A percentile compares a stretch with the other conserved stretches of the same genome.
Conservation (phyloP, 2,888 invertebrate species). For the Himalopsyche kuldschensis region DNA sequence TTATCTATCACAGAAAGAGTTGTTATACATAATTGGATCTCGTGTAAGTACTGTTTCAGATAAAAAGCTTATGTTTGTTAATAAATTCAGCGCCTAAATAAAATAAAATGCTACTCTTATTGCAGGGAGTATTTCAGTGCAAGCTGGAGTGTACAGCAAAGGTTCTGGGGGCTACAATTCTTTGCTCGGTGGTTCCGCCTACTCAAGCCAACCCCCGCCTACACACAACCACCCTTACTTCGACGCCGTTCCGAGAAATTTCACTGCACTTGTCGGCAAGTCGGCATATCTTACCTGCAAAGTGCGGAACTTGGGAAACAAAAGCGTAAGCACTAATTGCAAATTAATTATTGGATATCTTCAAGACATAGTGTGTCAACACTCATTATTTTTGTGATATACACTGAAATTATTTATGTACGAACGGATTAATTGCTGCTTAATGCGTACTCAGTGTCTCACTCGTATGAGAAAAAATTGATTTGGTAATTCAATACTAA, state of each 20-base stretch:
- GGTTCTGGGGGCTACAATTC: slow-evolving; percentile 56
- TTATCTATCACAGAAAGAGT: too few relatives aligned
- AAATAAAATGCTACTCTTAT: neutral
- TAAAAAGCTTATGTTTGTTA: neutral
- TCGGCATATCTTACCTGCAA: slow-evolving; percentile 79
- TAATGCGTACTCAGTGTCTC: too few relatives aligned
- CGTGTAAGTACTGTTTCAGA: too few relatives aligned
- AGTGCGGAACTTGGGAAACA: slow-evolving; percentile 78
- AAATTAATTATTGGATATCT: neutral
- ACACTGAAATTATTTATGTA: too few relatives aligned
- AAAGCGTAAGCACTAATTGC: slow-evolving; percentile 67
- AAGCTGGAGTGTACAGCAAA: slow-evolving; percentile 25
- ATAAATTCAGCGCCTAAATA: neutral
- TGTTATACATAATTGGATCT: too few relatives aligned
- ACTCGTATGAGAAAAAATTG: too few relatives aligned
- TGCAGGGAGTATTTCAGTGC: slow-evolving; percentile 26
- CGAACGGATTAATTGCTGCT: too few relatives aligned
- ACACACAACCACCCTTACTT: slow-evolving; percentile 61
- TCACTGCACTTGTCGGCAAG: slow-evolving; percentile 80
- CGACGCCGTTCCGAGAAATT: slow-evolving; percentile 73
- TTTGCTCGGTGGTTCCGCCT: slow-evolving; percentile 46
- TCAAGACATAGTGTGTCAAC: too few relatives aligned
- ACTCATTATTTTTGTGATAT: too few relatives aligned
- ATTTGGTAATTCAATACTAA: too few relatives aligned
- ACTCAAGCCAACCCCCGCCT: neutral